phyloP scores from a whole-genome alignment of 2,113 vertebrate genomes.

The Notechis scutatus region DNA sequence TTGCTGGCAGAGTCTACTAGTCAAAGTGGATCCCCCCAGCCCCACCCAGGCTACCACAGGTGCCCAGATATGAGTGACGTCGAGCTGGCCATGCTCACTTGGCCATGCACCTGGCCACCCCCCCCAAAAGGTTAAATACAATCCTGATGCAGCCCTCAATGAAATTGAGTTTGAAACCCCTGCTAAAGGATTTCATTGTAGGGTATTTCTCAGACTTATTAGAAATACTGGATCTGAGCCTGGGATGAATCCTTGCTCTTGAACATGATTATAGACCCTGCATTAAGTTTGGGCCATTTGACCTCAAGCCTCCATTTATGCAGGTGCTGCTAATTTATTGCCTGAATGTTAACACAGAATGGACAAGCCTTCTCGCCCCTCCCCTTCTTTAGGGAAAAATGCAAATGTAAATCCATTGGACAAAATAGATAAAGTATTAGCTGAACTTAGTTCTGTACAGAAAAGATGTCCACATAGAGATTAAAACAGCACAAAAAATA shows the following conservation, averaged over 20 bases:
- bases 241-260: background rate
- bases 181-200: background rate
- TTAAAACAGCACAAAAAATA: background rate
- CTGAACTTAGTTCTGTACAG: background rate
- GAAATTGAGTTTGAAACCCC: too few relatives aligned
- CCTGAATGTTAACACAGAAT: background rate
- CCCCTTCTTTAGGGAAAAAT: background rate
- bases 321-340: background rate
- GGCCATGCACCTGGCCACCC: too few relatives aligned
- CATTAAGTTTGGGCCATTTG: background rate
- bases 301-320: background rate
- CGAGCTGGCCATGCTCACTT: too few relatives aligned
- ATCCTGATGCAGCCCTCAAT: too few relatives aligned
- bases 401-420: background rate
- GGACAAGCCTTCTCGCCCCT: background rate
- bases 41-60: too few relatives aligned
- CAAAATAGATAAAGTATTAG: background rate
- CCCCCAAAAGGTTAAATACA: too few relatives aligned
- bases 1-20: too few relatives aligned
- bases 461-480: background rate
- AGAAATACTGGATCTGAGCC: background rate
- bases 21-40: too few relatives aligned
- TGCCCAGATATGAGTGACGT: too few relatives aligned
- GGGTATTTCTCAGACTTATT: background rate
- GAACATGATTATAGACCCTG: background rate